Evolutionary conservation across 2,888 invertebrate genomes (phyloP), one percentile per base, ranked within the genome.

Genomic region (Drosophila diplacantha): DNA sequence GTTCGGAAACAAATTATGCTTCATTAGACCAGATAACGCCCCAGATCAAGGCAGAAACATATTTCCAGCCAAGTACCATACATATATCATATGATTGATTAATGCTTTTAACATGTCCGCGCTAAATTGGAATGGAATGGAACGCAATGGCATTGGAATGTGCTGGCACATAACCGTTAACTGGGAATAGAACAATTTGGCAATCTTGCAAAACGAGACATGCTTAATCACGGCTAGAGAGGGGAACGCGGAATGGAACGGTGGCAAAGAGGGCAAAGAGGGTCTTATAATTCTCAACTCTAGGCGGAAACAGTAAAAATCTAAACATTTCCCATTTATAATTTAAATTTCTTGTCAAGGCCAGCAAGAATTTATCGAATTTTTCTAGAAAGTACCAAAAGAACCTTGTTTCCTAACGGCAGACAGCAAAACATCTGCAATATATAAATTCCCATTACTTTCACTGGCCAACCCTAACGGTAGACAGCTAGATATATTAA

Each of bases 21-120:
- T 79, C 85, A 85, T 85, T 85, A 85, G 81, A 75, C 70, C 73
- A 75, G 84, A 85, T 85, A 85, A 85, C 82, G 80, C 84, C 84
- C 82, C 82, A 76, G 76, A 72, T 78, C 75, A 76, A 64, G 80
- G 67, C 79, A 70, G 65, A 7, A 46, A 39, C 50, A 56, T 63
- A 63, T 50, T 50, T 60, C 57, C 57, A 44, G 35, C 14, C 54
- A 37, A 54, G 35, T 54, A 49, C 18, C 24, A 26, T 57, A 54
- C 14, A 32, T 50, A 78, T 81, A 29, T 46, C 29, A 57, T 67
- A 81, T 81, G 81, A 81, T 83, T 83, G 83, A 83, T 83, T 79
- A 74, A 77, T 75, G 83, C 83, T 83, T 81, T 83, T 83, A 79
- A 71, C 73, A 70, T 76, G 70, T 59, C 35, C 62, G 37, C 37